These are phyloP conservation scores for Xylocopa sonorina DNA, from an alignment of 1,140 invertebrate genomes.

Conservation along the genomic window DNA sequence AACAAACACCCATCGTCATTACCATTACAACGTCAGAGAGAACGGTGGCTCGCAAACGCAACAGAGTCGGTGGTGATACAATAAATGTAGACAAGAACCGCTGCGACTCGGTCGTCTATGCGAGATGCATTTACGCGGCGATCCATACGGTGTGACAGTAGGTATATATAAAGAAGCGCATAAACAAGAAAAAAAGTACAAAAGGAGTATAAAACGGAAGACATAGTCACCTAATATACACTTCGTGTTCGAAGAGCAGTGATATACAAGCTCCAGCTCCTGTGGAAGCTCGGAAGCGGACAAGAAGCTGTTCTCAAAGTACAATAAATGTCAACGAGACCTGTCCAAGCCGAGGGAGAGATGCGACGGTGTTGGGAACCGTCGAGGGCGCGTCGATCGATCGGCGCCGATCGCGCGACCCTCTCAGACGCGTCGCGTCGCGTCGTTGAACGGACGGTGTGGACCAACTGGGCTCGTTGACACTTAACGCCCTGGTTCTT, in stretches of 20 bases:
- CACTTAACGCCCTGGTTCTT: conserved; percentile 26
- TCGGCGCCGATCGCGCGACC: neutral
- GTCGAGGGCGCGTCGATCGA: neutral
- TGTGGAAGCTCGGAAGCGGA: conserved; percentile 53
- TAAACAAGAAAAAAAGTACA: conserved; percentile 58
- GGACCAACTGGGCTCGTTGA: conserved; percentile 27
- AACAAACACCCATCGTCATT: conserved; percentile 72
- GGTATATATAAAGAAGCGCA: conserved; percentile 57
- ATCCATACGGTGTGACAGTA: conserved; percentile 46
- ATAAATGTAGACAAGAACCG: conserved; percentile 47
- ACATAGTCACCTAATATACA: conserved; percentile 56
- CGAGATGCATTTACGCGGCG: conserved; percentile 54
- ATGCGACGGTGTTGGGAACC: neutral
- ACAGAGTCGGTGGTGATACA: conserved; percentile 17
- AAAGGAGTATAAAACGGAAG: conserved; percentile 52
- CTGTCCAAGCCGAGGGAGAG: too few species aligned
- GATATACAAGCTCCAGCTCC: conserved; percentile 33
- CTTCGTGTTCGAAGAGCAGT: conserved; percentile 50
- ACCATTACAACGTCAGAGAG: conserved; percentile 62
- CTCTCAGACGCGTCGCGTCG: too few species aligned
- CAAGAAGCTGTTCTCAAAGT: conserved; percentile 43
- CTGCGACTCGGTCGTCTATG: conserved; percentile 56
- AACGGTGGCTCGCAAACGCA: conserved; percentile 54
- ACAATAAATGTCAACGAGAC: conserved; percentile 41
- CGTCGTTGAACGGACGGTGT: too few species aligned